Base-by-base conservation (phyloP, 2,113 vertebrate species). In the Corythornis madagascariensis region DNA sequence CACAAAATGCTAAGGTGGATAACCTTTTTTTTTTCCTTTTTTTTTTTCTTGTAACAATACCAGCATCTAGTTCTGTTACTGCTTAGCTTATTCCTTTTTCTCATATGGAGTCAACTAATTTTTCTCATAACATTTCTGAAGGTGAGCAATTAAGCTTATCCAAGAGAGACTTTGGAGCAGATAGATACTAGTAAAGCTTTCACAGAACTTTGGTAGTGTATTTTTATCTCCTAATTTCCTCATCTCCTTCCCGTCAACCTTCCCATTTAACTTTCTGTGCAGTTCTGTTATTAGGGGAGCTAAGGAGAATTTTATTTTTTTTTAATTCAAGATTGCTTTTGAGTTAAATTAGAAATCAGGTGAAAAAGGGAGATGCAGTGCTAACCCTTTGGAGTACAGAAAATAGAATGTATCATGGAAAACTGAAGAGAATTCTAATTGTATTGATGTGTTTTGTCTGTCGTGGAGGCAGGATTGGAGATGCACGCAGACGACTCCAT, bases 1-100 rank as follows among this genome's bases (percentile, higher is more conserved):
- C 98, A 98, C 91, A 99, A 98, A 97, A 99, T 99, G 99, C 98
- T 99, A 69, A 99, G 99, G 99, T 99, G 92, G 50, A 95, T 91
- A 60, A 16, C 22, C 9, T 64, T 29, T 76, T 25, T 3, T 18
- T 52, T 52, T 82, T 11, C 38, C 43, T 12, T 31, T 50, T 52
- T 69, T 60, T 52, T 69, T 60, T 52, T 56, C 6, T 10, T 74
- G 14, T 19, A 7, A 43, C 28, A 11, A 31, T 33, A 45, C 53
- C 43, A 76, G 7, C 31, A 70, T 28, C 40, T 66, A 14, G 5
- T 33, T 19, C 47, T 59, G 10, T 8, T 59, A 2, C 0, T 50
- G 43, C 69, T 87, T 40, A 61, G 9, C 7, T 69, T 43, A 7
- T 8, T 86, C 20, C 18, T 35, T 22, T 13, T 74, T 60, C 33